Conservation (phyloP, 2,888 invertebrate species). For the Nomada flava region DNA sequence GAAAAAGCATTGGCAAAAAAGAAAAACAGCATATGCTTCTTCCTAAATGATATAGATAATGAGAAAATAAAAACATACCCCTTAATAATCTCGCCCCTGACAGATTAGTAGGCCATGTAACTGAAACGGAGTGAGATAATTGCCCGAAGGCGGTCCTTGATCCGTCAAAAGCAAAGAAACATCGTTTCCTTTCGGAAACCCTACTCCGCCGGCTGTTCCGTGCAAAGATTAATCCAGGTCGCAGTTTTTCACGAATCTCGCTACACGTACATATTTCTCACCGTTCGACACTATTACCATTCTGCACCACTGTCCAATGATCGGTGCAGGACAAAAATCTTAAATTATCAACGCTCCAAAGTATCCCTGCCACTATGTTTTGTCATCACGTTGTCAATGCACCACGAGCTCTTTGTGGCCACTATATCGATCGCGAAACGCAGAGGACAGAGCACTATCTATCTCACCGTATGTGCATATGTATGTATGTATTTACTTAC, state of each 20-base stretch:
- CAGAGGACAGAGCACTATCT: not conserved
- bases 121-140: slow-evolving; percentile 10
- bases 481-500: slow-evolving; percentile 4
- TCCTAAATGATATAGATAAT: too few relatives aligned
- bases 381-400: slow-evolving; percentile 24
- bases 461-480: not conserved
- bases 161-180: slow-evolving; percentile 19
- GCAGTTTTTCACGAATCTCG: slow-evolving; percentile 23
- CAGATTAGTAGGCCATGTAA: not conserved
- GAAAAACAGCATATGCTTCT: not conserved
- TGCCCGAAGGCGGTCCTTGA: not conserved
- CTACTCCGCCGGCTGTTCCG: slow-evolving; percentile 7
- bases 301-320: too few relatives aligned
- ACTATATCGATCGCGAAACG: slow-evolving; percentile 35
- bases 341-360: not conserved
- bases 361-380: slow-evolving; percentile 18
- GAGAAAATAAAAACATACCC: not conserved
- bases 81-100: not conserved
- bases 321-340: slow-evolving; percentile 15
- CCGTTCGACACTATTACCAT: too few relatives aligned
- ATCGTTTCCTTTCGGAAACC: slow-evolving; percentile 26
- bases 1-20: not conserved
- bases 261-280: not conserved
- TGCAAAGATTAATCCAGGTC: slow-evolving; percentile 24
- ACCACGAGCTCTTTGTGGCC: slow-evolving; percentile 18